Evolutionary conservation across 2,113 vertebrate genomes (phyloP).

Genomic region (Phalacrocorax carbo): DNA sequence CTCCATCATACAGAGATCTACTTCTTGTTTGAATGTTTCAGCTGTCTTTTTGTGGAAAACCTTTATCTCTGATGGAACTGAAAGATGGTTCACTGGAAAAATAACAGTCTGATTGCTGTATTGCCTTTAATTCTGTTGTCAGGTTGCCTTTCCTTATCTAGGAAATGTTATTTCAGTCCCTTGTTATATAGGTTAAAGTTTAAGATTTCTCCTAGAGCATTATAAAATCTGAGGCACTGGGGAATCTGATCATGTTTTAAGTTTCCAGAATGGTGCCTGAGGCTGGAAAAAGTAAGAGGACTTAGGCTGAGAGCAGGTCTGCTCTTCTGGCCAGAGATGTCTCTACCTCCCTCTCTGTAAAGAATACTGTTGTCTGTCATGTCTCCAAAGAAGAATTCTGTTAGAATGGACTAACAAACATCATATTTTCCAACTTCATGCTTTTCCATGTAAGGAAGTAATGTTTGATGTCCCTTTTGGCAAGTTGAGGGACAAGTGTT

Average conservation of each 20-base stretch:
- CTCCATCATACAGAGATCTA: neutral
- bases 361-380: neutral
- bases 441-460: neutral
- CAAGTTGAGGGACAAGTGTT: neutral
- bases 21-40: neutral
- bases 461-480: neutral
- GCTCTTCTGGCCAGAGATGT: neutral
- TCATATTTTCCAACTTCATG: fast-evolving
- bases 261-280: neutral
- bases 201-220: neutral
- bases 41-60: neutral
- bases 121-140: neutral
- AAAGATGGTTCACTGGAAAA: neutral
- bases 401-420: neutral
- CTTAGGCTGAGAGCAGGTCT: neutral
- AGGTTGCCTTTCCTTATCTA: neutral
- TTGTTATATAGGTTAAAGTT: neutral
- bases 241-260: neutral
- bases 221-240: neutral
- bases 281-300: neutral
- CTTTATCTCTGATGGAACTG: neutral
- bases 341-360: neutral
- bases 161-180: neutral
- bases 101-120: neutral
- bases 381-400: neutral